phyloP scores from a whole-genome alignment of 2,888 invertebrate species.

The Tinea semifulvella region DNA sequence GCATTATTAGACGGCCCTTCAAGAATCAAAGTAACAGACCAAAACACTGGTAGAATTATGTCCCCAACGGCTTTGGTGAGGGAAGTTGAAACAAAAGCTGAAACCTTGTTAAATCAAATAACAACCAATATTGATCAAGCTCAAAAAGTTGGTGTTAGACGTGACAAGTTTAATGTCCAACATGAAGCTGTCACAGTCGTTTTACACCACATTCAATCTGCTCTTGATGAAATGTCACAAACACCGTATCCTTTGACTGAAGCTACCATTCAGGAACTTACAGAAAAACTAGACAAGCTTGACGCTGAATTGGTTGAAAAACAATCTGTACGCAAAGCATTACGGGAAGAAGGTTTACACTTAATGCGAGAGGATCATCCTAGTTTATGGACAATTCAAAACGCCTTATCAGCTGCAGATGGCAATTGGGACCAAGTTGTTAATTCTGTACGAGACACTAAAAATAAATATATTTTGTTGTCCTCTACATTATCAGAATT shows the following conservation, averaged over 20 bases:
- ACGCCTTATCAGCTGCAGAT: constrained; percentile 79
- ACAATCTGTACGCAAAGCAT: constrained; percentile 70
- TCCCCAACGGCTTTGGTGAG: constrained; percentile 77
- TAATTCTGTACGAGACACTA: constrained; percentile 77
- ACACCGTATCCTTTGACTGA: constrained; percentile 53
- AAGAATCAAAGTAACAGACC: constrained; percentile 74
- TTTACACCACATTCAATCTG: constrained; percentile 66
- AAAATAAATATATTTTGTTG: constrained; percentile 76
- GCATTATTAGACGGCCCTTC: constrained; percentile 74
- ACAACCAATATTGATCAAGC: constrained; percentile 73
- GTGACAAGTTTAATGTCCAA: constrained; percentile 79
- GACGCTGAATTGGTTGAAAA: constrained; percentile 67
- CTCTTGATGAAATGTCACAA: constrained; percentile 65
- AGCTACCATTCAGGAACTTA: constrained; percentile 54
- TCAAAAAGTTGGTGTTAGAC: constrained; percentile 76
- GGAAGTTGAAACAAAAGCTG: constrained; percentile 76
- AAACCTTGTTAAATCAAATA: constrained; percentile 72
- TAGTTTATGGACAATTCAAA: constrained; percentile 82
- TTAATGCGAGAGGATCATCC: constrained; percentile 84
- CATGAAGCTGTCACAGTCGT: constrained; percentile 76
- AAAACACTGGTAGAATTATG: constrained; percentile 73
- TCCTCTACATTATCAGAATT: constrained; percentile 79
- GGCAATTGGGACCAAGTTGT: constrained; percentile 83
- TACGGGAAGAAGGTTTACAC: constrained; percentile 81
- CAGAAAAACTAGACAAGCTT: constrained; percentile 61